Evolutionary conservation across 2,797 vertebrate genomes (phyloP), one percentile per base, ranked within the genome.

Genomic region (Mormyrops boulengeri): DNA sequence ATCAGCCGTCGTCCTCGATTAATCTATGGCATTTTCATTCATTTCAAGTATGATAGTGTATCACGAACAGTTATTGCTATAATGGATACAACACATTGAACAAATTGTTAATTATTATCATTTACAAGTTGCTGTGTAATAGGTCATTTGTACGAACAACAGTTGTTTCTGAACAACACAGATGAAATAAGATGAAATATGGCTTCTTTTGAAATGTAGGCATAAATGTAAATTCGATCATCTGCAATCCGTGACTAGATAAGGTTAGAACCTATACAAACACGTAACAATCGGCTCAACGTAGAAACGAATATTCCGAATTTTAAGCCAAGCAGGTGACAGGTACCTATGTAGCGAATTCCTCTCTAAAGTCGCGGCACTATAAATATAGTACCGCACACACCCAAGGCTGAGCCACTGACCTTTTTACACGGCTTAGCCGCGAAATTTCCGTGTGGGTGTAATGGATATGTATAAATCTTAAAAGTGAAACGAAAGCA

Each of bases 261-360:
- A 69, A 34, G 11, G 26, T 69, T 34, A 69, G 66, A 34, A 69
- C 30, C 30, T 34, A 34, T 69, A 34, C 66, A 34, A 3, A 12
- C 26, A 69, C 26, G 26, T 69, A 30, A 34, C 30, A 22, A 47
- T 55, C 30, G 26, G 22, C 30, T 55, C 49, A 22, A 7, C 26
- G 22, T 34, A 6, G 8, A 12, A 22, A 53, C 57, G 8, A 62
- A 9, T 62, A 62, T 69, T 11, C 34, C 19, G 17, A 80, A 52
- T 73, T 85, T 66, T 85, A 85, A 89, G 22, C 19, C 52, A 85
- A 85, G 62, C 53, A 85, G 41, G 88, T 77, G 14, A 87, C 77
- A 62, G 26, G 4, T 77, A 73, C 50, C 62, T 86, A 87, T 50
- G 73, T 73, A 88, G 77, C 0, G 85, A 82, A 82, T 26, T 85